These are phyloP conservation scores for Acanthochromis polyacanthus DNA, from an alignment of 2,113 vertebrate genomes.

Conservation along the genomic window DNA sequence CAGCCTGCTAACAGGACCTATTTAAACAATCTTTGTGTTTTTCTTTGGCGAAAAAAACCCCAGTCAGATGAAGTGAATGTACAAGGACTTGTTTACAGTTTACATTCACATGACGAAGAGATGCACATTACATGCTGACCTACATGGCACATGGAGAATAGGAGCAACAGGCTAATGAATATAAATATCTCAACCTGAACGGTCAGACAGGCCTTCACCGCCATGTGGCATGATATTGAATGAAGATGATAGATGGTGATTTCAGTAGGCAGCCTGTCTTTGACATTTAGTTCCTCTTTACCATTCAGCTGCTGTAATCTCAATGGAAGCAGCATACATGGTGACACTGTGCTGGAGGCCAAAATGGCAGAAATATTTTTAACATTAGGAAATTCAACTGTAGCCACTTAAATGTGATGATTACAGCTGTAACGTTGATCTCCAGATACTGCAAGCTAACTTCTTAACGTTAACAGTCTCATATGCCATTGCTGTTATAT, in stretches of 20 bases:
- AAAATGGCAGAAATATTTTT: conserved; percentile 14
- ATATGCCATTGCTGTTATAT: too few species aligned
- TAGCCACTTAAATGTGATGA: too few species aligned
- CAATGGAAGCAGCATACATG: background rate
- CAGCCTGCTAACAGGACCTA: too few species aligned
- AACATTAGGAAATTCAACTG: background rate
- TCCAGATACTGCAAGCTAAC: background rate
- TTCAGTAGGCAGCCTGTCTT: conserved; percentile 33
- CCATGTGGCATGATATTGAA: conserved; percentile 48
- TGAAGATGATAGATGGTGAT: conserved; percentile 61
- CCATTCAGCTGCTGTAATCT: background rate
- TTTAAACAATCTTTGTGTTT: background rate
- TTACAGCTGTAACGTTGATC: background rate
- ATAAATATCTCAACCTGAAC: conserved; percentile 34
- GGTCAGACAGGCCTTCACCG: conserved; percentile 39
- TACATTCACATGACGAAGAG: conserved; percentile 17
- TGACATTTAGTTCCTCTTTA: conserved; percentile 57
- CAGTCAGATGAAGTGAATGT: background rate
- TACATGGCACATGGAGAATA: conserved; percentile 55
- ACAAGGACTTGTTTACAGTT: background rate
- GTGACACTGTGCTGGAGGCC: conserved; percentile 25
- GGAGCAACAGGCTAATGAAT: conserved; percentile 54
- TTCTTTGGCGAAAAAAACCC: background rate
- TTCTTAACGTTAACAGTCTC: conserved; percentile 8
- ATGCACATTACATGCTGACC: conserved; percentile 36